Conservation (phyloP, 1,140 invertebrate species). For the Diabrotica undecimpunctata region DNA sequence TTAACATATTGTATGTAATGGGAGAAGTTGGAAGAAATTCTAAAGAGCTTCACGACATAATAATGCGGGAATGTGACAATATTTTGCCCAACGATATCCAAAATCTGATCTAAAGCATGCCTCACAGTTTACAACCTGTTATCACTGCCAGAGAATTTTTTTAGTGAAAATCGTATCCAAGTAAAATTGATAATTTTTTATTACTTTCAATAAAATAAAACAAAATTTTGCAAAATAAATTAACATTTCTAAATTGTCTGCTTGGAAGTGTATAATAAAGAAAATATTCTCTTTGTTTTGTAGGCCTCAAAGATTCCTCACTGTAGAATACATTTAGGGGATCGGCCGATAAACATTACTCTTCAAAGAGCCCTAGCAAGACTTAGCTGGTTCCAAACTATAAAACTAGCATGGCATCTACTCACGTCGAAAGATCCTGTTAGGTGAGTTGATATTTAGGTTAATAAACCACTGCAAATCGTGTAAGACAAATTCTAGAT, state of each 20-base stretch:
- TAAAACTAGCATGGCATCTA: conserved; percentile 80
- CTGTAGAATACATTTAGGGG: conserved; percentile 84
- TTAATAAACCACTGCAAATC: background rate
- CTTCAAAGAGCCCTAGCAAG: conserved; percentile 78
- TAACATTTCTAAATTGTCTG: background rate
- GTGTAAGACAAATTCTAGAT: no score
- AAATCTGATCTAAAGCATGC: no score
- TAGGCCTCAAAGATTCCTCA: conserved; percentile 77
- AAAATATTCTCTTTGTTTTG: conserved; percentile 17
- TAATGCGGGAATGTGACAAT: no score
- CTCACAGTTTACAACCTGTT: no score
- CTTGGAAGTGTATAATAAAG: no score
- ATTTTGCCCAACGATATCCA: no score
- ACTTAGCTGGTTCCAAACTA: conserved; percentile 83
- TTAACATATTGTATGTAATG: no score
- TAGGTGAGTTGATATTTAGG: conserved; percentile 53
- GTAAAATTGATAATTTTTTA: background rate
- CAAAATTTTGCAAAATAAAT: conserved; percentile 5
- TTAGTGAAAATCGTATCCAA: background rate
- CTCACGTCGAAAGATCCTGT: conserved; percentile 75
- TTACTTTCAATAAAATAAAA: background rate
- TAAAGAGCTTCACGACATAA: no score
- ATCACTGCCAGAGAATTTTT: background rate
- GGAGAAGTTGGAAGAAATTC: no score
- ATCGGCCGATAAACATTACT: conserved; percentile 88